Percentiles rank a stretch among this genome's conserved stretches.
Evolutionary conservation across 2,797 vertebrate species (phyloP).

Genomic region (Microctenopoma steveboyesi): DNA sequence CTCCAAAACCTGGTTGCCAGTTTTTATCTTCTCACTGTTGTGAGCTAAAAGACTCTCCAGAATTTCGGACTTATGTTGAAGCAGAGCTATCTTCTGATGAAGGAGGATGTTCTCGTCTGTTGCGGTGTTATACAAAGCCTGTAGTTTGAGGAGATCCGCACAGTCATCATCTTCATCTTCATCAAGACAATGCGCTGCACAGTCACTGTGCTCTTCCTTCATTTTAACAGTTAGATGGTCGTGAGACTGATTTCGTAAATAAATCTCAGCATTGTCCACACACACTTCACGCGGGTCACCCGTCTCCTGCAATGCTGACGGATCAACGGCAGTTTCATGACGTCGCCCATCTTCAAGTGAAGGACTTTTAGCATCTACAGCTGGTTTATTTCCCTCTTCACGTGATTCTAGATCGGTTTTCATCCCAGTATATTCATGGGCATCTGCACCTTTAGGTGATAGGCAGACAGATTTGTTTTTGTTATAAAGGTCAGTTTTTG

Average conservation of each 20-base stretch:
- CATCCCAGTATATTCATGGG: slow-evolving; percentile 37
- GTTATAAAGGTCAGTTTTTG: slow-evolving; percentile 9
- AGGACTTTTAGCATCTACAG: neutral
- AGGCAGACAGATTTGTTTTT: slow-evolving; percentile 13
- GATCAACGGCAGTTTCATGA: slow-evolving; percentile 53
- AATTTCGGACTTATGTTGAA: slow-evolving; percentile 79
- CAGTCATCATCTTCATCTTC: slow-evolving; percentile 22
- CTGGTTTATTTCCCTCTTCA: slow-evolving; percentile 31
- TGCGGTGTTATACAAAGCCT: slow-evolving; percentile 43
- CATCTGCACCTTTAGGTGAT: slow-evolving; percentile 14
- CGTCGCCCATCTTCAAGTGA: slow-evolving; percentile 23
- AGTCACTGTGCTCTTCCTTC: slow-evolving; percentile 8
- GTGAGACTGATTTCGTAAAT: slow-evolving; percentile 11
- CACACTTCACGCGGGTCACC: slow-evolving; percentile 33
- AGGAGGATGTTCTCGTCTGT: slow-evolving; percentile 79
- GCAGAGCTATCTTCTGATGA: slow-evolving; percentile 74
- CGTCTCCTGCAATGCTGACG: slow-evolving; percentile 7
- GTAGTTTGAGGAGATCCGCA: slow-evolving; percentile 42
- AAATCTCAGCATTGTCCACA: slow-evolving; percentile 25
- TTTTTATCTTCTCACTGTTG: slow-evolving; percentile 61
- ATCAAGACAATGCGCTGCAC: slow-evolving; percentile 26
- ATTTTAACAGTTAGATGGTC: neutral
- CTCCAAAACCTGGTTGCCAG: slow-evolving; percentile 65
- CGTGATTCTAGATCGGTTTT: slow-evolving; percentile 30
- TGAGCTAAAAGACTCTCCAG: slow-evolving; percentile 69